phyloP scores from a whole-genome alignment of 2,888 invertebrate genomes.

The Apeira syringaria region DNA sequence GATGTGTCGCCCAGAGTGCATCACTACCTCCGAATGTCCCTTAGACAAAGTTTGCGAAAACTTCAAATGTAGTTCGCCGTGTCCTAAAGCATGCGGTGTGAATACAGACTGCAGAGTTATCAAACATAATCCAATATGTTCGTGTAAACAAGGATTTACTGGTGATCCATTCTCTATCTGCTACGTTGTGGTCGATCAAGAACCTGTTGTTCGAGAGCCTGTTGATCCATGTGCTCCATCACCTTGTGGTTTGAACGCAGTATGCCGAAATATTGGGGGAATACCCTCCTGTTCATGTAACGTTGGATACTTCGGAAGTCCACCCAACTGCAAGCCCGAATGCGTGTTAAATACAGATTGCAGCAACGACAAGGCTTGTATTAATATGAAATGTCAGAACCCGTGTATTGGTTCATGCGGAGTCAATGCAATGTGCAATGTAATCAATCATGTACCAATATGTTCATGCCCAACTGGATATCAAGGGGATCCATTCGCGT shows the following conservation, averaged over 20 bases:
- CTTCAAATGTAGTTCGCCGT: slow-evolving; percentile 88
- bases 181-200: slow-evolving; percentile 53
- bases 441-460: slow-evolving; percentile 89
- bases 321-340: slow-evolving; percentile 90
- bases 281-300: slow-evolving; percentile 87
- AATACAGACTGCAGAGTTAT: slow-evolving; percentile 88
- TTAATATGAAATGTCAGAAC: slow-evolving; percentile 89
- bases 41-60: slow-evolving; percentile 87
- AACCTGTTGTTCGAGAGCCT: slow-evolving; percentile 45
- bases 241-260: slow-evolving; percentile 90
- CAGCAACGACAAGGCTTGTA: slow-evolving; percentile 88
- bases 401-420: slow-evolving; percentile 92
- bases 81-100: slow-evolving; percentile 87
- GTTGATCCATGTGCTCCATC: slow-evolving; percentile 88
- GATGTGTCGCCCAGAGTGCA: slow-evolving; percentile 87
- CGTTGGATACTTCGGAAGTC: slow-evolving; percentile 86
- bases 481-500: slow-evolving; percentile 90
- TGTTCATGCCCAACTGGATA: slow-evolving; percentile 86
- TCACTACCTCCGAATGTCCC: slow-evolving; percentile 86
- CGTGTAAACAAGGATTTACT: slow-evolving; percentile 84
- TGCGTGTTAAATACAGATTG: slow-evolving; percentile 90
- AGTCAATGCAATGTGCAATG: slow-evolving; percentile 87
- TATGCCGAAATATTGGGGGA: slow-evolving; percentile 80
- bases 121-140: slow-evolving; percentile 88
- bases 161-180: slow-evolving; percentile 86